phyloP scores from a whole-genome alignment of 1,140 invertebrate genomes.

The Arion vulgaris region DNA sequence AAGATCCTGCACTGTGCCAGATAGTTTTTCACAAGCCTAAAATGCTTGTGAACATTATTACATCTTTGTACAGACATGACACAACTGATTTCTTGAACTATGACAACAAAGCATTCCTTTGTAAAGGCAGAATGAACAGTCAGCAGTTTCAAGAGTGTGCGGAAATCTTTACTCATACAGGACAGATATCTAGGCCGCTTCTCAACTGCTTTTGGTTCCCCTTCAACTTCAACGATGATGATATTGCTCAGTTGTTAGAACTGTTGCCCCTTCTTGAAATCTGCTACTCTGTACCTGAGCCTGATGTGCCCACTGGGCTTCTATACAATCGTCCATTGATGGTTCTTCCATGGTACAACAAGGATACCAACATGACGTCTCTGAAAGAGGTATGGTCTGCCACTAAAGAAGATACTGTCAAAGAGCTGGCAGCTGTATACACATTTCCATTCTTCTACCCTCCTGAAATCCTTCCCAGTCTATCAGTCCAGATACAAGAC shows the following conservation, averaged over 20 bases:
- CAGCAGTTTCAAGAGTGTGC: conserved; percentile 55
- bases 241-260: conserved; percentile 60
- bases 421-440: conserved; percentile 54
- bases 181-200: conserved; percentile 67
- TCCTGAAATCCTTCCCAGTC: conserved; percentile 58
- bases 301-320: conserved; percentile 55
- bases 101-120: conserved; percentile 62
- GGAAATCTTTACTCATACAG: conserved; percentile 57
- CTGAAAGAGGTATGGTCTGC: conserved; percentile 58
- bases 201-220: conserved; percentile 69
- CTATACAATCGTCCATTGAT: conserved; percentile 58
- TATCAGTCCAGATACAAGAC: conserved; percentile 59
- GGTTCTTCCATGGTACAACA: conserved; percentile 68
- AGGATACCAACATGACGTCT: conserved; percentile 45
- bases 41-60: conserved; percentile 58
- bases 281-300: conserved; percentile 66
- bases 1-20: conserved; percentile 52
- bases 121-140: conserved; percentile 58
- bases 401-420: conserved; percentile 33
- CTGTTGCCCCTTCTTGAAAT: conserved; percentile 63
- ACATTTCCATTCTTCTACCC: conserved; percentile 57
- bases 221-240: conserved; percentile 53
- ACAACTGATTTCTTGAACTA: conserved; percentile 59
- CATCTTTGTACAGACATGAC: conserved; percentile 65
- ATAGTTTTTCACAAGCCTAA: conserved; percentile 67